Evolutionary conservation across 2,113 vertebrate genomes (phyloP), one percentile per base, ranked within the genome.

Genomic region (Neodon shergylaensis): DNA sequence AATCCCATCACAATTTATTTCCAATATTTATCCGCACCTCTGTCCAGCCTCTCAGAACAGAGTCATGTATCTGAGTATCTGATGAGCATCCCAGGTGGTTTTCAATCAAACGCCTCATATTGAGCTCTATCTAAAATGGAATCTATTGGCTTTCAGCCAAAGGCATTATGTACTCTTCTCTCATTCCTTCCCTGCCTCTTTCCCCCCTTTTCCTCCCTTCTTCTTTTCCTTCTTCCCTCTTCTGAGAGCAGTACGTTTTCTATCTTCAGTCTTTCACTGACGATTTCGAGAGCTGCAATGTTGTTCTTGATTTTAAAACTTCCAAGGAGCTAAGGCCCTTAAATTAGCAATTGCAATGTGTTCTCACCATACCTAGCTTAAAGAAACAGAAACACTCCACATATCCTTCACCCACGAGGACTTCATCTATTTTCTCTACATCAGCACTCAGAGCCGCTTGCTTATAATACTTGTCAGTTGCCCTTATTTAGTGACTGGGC

Each of bases 181-280:
- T 54, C 7, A 44, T 79, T 89, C 22, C 22, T 22, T 73, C 86
- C 26, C 68, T 90, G 94, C 91, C 17, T 63, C 87, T 42, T 42
- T 28, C 5, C 24, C 14, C 36, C 65, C 13, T 10, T 87, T 44
- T 21, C 39, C 91, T 47, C 24, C 31, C 47, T 79, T 79, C 77
- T 79, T 52, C 76, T 52, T 52, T 79, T 36, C 16, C 47, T 79
- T 36, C 4, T 16, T 70, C 44, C 6, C 7, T 83, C 33, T 42
- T 44, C 79, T 89, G 13, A 70, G 13, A 87, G 85, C n/a, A 33
- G 36, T 68, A 93, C 33, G 33, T 70, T 90, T 95, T 19, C 92
- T 95, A 73, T 65, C 76, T 91, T 44, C 4, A 86, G n/a, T 81
- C 22, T 91, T 92, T 95, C 33, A 81, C 17, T 94, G 88, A 95